Percentiles rank a stretch among this genome's conserved stretches.
These are phyloP conservation scores for Wasmannia auropunctata DNA, from an alignment of 1,140 invertebrate genomes.

Conservation along the genomic window DNA sequence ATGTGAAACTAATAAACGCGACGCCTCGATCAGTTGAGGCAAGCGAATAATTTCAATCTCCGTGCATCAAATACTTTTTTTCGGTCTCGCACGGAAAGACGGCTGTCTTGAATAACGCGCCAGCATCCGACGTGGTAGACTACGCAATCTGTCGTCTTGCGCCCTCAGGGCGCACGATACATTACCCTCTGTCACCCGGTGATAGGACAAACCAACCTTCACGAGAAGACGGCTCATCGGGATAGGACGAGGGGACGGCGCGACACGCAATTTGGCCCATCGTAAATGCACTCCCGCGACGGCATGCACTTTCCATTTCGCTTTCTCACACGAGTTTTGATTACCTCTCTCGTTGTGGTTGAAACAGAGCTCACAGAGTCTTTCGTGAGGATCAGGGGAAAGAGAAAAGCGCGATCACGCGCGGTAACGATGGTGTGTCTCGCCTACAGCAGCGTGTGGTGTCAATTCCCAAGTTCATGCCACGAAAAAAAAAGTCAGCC, in stretches of 20 bases:
- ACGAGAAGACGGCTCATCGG: not conserved
- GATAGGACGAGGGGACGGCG: not conserved
- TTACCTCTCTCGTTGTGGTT: constrained; percentile 60
- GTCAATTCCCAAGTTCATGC: constrained; percentile 70
- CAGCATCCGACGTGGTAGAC: not conserved
- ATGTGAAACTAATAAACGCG: not conserved
- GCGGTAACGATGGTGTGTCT: not conserved
- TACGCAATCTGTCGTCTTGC: constrained; percentile 50
- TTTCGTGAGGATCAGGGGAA: constrained; percentile 29
- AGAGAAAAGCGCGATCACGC: constrained; percentile 5
- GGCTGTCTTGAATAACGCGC: not conserved
- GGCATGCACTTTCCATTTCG: constrained; percentile 67
- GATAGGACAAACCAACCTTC: constrained; percentile 4
- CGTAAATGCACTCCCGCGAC: constrained; percentile 45
- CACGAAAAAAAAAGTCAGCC: constrained; percentile 38
- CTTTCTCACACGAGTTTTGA: constrained; percentile 60
- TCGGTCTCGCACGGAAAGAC: not conserved
- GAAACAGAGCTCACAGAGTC: constrained; percentile 61
- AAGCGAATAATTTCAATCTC: constrained; percentile 38
- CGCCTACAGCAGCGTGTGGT: constrained; percentile 62
- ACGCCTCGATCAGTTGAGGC: not conserved
- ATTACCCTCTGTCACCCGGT: constrained; percentile 6
- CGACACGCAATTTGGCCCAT: constrained; percentile 53
- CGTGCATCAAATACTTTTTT: constrained; percentile 26
- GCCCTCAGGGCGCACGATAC: constrained; percentile 7